These are phyloP conservation scores for Prunella himalayana DNA, from an alignment of 2,113 vertebrate species.

Conservation along the genomic window DNA sequence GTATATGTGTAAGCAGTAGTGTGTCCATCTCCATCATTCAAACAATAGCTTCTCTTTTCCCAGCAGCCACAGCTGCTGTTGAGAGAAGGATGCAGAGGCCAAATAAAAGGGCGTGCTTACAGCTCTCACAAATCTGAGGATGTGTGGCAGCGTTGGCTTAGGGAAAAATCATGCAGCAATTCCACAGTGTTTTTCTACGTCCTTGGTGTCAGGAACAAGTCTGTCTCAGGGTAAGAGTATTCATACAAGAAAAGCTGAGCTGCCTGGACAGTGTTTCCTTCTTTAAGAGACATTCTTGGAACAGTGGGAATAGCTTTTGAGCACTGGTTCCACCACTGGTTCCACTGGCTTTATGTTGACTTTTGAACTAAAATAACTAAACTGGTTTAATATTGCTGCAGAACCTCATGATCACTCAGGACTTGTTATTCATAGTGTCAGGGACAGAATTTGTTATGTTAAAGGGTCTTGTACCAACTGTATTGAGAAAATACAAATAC, in stretches of 20 bases:
- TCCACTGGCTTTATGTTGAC: background rate
- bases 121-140: background rate
- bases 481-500: no score
- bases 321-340: accelerated
- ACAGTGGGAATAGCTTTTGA: background rate
- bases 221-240: background rate
- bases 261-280: background rate
- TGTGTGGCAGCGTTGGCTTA: background rate
- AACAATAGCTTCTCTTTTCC: background rate
- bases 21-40: background rate
- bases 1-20: background rate
- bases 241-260: background rate
- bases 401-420: background rate
- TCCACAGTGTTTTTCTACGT: background rate
- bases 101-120: background rate
- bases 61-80: background rate
- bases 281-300: background rate
- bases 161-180: background rate
- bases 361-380: background rate
- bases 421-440: background rate
- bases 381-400: background rate
- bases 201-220: background rate
- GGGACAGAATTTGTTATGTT: background rate
- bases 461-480: background rate
- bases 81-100: background rate